Conservation (phyloP, 1,140 invertebrate species). For the Trachymyrmex septentrionalis region DNA sequence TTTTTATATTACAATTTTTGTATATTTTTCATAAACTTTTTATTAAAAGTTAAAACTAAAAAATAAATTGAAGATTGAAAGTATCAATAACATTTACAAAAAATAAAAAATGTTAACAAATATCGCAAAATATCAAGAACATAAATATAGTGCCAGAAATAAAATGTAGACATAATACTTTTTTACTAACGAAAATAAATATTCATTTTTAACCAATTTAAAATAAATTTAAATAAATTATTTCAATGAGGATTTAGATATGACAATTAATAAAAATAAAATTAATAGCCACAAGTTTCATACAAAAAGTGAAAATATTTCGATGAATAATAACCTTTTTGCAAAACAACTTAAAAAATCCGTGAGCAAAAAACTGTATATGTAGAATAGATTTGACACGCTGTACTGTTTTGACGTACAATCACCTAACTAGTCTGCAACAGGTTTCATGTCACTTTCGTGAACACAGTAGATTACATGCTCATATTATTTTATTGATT, state of each 20-base stretch:
- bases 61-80: background rate
- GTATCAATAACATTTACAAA: background rate
- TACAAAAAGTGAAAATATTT: background rate
- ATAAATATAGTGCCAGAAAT: background rate
- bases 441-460: constrained; percentile 53
- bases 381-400: constrained; percentile 3
- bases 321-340: constrained; percentile 1
- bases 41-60: background rate
- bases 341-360: background rate
- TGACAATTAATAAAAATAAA: background rate
- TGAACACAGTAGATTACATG: constrained; percentile 40
- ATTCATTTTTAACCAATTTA: background rate
- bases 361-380: background rate
- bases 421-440: constrained; percentile 27
- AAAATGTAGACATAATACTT: background rate
- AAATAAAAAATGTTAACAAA: background rate
- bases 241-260: background rate
- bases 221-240: constrained; percentile 9
- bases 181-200: background rate
- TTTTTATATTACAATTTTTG: background rate
- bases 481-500: constrained; percentile 56
- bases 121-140: background rate
- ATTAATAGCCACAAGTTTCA: background rate
- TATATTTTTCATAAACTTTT: background rate
- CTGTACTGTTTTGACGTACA: constrained; percentile 35